phyloP scores from a whole-genome alignment of 2,797 vertebrate genomes.

The Ctenopoma multispine region DNA sequence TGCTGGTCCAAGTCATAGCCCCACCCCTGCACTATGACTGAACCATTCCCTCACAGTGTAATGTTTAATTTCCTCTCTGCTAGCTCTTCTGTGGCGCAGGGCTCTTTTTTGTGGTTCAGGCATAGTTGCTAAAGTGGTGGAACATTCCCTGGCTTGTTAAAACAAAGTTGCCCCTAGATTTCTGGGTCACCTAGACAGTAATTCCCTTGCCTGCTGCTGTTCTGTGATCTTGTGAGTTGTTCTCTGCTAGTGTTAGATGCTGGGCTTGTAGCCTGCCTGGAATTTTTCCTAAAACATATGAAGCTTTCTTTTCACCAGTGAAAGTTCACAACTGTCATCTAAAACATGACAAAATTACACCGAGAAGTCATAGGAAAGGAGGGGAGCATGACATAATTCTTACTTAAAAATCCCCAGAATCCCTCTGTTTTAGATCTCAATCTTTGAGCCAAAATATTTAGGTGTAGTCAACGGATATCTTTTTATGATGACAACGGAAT shows the following conservation, averaged over 20 bases:
- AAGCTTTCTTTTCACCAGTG: neutral
- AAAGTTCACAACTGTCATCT: conserved; percentile 12
- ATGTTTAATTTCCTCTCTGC: conserved; percentile 86
- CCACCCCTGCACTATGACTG: conserved; percentile 53
- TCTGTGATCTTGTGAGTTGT: conserved; percentile 63
- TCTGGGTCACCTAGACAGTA: conserved; percentile 86
- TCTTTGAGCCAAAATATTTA: conserved; percentile 11
- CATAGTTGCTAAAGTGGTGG: conserved; percentile 81
- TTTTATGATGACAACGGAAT: conserved; percentile 23
- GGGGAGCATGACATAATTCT: conserved; percentile 13
- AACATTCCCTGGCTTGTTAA: conserved; percentile 86
- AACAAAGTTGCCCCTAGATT: conserved; percentile 87
- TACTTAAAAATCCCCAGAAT: conserved; percentile 5
- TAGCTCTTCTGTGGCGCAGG: conserved; percentile 77
- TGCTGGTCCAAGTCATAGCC: conserved; percentile 29
- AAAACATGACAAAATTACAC: conserved; percentile 32
- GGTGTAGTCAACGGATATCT: conserved; percentile 2
- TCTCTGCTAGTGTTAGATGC: conserved; percentile 61
- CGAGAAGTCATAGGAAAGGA: conserved; percentile 18
- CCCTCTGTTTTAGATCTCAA: neutral
- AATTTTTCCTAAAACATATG: conserved; percentile 44
- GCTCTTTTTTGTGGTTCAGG: conserved; percentile 83
- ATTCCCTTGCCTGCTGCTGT: conserved; percentile 80
- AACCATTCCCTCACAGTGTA: conserved; percentile 81
- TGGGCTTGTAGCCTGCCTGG: conserved; percentile 43